These are phyloP conservation scores for Megaceryle alcyon DNA, from an alignment of 2,797 vertebrate species.

Conservation along the genomic window DNA sequence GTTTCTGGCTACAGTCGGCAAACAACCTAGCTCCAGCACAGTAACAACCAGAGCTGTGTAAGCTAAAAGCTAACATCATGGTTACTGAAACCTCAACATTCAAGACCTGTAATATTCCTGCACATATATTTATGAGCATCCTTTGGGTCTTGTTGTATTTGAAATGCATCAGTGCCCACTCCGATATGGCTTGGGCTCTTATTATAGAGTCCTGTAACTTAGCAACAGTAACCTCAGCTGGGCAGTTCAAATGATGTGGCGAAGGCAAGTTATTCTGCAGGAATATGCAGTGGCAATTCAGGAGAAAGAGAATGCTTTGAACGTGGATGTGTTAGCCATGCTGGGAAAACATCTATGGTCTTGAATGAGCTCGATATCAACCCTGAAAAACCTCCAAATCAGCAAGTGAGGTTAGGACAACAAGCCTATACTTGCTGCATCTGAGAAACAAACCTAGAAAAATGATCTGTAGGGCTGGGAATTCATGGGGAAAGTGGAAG, in stretches of 20 bases:
- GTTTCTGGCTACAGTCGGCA: not conserved
- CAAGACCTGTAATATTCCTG: not conserved
- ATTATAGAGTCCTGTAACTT: slow-evolving; percentile 2
- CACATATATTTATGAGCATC: not conserved
- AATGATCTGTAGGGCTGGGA: not conserved
- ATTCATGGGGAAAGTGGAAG: not conserved
- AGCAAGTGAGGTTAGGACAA: not conserved
- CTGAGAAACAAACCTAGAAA: not conserved
- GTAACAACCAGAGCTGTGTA: not conserved
- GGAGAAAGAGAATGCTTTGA: not conserved
- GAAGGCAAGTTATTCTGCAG: not conserved
- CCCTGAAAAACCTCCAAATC: not conserved
- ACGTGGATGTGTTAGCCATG: not conserved
- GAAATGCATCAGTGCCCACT: not conserved
- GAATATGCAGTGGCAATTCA: not conserved
- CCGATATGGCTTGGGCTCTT: not conserved
- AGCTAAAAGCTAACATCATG: not conserved
- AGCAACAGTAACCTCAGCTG: slow-evolving; percentile 13
- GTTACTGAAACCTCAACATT: not conserved
- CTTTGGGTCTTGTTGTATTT: not conserved
- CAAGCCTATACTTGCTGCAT: rapidly evolving
- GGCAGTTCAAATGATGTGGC: not conserved
- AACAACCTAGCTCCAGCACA: not conserved
- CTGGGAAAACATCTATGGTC: not conserved
- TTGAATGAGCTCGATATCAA: not conserved